Evolutionary conservation across 2,113 vertebrate genomes (phyloP), one percentile per base, ranked within the genome.

Genomic region (Atractosteus spatula): DNA sequence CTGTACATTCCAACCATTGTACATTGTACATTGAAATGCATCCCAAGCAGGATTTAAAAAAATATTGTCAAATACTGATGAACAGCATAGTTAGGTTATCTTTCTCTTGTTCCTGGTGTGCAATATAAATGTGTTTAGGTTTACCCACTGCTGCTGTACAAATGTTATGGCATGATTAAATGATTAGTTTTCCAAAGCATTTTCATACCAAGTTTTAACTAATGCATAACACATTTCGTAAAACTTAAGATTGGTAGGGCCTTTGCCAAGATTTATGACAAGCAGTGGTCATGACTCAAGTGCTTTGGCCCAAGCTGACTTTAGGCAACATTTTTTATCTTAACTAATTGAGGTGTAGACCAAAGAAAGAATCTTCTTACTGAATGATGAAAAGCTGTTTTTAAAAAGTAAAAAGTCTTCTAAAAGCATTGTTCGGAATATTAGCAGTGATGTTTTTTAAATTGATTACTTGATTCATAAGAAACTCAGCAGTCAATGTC

Each of bases 381-480:
- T 51, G 45, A n/a, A 16, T 55, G 7, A 65, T 55, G 62, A 65
- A 43, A 65, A 43, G 12, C 55, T 64, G 17, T 63, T 74, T 70
- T 57, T 55, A 63, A 62, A 55, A 73, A 72, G 3, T 7, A 67
- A 17, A 44, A 43, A 45, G 4, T 1, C 17, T 45, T 66, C 55
- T 8, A n/a, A 57, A 43, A 70, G 3, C 10, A 43, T 56, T 56
- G 42, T 16, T 45, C 42, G 64, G 51, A 17, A 42, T 54, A 11
- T 65, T 56, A 63, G 74, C 2, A 77, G 12, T 74, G 59, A 17
- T 62, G 29, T 64, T 64, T 64, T 59, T 42, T 3, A 65, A 12
- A 66, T 77, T 66, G 76, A 76, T 75, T 74, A 75, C 77, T 55
- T 68, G 71, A 74, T 79, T 78, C 1, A 73, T 63, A 69, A 51